phyloP scores from a whole-genome alignment of 2,797 vertebrate species.

The Apogon hyalosoma region DNA sequence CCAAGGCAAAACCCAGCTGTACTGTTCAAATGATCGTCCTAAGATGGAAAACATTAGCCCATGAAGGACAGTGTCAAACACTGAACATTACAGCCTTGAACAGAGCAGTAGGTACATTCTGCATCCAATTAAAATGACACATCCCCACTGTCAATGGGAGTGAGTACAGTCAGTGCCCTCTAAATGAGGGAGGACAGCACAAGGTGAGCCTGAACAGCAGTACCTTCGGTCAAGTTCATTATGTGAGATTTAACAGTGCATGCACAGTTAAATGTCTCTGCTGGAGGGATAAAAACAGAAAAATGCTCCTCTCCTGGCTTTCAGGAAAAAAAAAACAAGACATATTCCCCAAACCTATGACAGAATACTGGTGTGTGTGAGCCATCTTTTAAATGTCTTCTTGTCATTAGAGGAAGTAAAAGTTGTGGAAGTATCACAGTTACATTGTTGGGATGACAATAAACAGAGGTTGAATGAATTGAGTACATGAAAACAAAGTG shows the following conservation, averaged over 20 bases:
- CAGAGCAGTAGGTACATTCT: constrained; percentile 44
- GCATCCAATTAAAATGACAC: constrained; percentile 68
- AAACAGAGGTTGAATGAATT: too few relatives aligned
- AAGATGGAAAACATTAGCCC: constrained; percentile 47
- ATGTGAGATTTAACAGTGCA: constrained; percentile 41
- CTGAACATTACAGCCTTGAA: constrained; percentile 53
- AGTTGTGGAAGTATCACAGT: too few relatives aligned
- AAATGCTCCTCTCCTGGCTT: constrained; percentile 19
- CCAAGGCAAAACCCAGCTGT: constrained; percentile 18
- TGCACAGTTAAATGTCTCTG: constrained; percentile 18
- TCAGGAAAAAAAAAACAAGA: constrained; percentile 20
- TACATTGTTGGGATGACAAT: too few relatives aligned
- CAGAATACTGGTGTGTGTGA: too few relatives aligned
- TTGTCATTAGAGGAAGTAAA: background rate
- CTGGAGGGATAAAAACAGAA: constrained; percentile 6
- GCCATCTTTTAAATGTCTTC: background rate
- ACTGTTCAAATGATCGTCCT: constrained; percentile 17
- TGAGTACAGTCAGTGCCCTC: constrained; percentile 54
- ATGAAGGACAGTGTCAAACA: constrained; percentile 17
- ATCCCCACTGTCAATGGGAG: constrained; percentile 54
- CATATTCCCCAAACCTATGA: background rate
- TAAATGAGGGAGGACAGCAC: constrained; percentile 53
- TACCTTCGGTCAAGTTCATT: constrained; percentile 31
- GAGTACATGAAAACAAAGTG: background rate
- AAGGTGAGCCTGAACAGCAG: constrained; percentile 38